A percentile compares a stretch with the other conserved stretches of the same genome.
These are phyloP conservation scores for Seriola aureovittata DNA, from an alignment of 2,113 vertebrate genomes.

Conservation along the genomic window DNA sequence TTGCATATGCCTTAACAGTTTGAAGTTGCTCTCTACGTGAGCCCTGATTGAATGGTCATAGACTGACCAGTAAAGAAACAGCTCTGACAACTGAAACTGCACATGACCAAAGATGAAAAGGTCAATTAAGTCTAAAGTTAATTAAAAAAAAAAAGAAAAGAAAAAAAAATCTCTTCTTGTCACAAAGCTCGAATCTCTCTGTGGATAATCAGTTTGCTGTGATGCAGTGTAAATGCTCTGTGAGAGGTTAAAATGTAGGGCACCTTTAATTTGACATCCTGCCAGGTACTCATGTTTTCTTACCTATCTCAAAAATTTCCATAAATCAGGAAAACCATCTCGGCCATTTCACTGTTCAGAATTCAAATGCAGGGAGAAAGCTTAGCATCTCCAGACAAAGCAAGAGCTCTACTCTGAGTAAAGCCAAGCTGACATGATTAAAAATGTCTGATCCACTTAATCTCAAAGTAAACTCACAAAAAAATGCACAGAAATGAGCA, in stretches of 20 bases:
- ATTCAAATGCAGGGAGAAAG: slow-evolving; percentile 38
- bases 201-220: neutral
- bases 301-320: slow-evolving; percentile 15
- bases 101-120: neutral
- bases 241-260: slow-evolving; percentile 2
- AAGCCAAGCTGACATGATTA: slow-evolving; percentile 40
- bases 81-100: neutral
- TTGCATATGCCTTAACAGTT: neutral
- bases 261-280: neutral
- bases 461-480: neutral
- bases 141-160: neutral
- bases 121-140: neutral
- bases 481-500: neutral
- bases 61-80: neutral
- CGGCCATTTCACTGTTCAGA: slow-evolving; percentile 3
- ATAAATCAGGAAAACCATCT: slow-evolving; percentile 18
- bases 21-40: neutral
- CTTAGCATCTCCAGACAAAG: slow-evolving; percentile 25
- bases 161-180: slow-evolving; percentile 7
- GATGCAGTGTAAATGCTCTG: neutral
- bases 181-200: neutral
- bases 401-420: neutral
- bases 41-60: slow-evolving; percentile 1
- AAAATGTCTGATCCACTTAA: slow-evolving; percentile 58
- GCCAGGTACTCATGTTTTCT: neutral